Evolutionary conservation across 2,888 invertebrate genomes (phyloP).

Genomic region (Sphaerophoria taeniata): DNA sequence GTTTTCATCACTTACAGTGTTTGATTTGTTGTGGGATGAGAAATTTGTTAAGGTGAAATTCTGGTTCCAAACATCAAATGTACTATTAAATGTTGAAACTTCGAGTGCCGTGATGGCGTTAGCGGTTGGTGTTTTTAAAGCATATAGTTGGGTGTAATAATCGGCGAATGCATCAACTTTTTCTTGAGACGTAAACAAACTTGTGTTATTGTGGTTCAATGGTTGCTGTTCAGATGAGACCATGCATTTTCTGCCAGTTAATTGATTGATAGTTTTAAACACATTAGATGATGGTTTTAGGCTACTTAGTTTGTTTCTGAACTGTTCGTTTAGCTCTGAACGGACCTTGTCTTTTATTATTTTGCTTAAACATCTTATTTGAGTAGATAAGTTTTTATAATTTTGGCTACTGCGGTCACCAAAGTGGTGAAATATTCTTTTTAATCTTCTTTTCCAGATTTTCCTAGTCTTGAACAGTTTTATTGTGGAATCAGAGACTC

Average conservation of each 20-base stretch:
- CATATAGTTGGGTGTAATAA: neutral
- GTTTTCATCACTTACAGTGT: neutral
- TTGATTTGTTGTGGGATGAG: neutral
- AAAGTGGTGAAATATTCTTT: constrained; percentile 3
- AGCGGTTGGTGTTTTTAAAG: neutral
- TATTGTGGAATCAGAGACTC: neutral
- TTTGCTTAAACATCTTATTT: constrained; percentile 10
- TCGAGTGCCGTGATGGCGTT: neutral
- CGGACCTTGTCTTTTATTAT: constrained; percentile 3
- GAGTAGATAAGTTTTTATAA: neutral
- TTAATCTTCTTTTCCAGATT: neutral
- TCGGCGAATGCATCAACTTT: neutral
- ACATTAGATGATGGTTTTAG: constrained; percentile 10
- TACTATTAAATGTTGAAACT: neutral
- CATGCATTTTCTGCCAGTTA: neutral
- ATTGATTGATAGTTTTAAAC: constrained; percentile 9
- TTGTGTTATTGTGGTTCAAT: neutral
- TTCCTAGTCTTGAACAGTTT: neutral
- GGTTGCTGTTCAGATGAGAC: neutral
- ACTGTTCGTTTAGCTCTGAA: neutral
- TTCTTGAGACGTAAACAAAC: neutral
- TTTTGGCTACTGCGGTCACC: neutral
- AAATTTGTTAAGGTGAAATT: neutral
- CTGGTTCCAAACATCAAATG: neutral
- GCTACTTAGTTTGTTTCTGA: neutral